Evolutionary conservation across 2,888 invertebrate genomes (phyloP), one percentile per base, ranked within the genome.

Genomic region (Heliconius hortense): DNA sequence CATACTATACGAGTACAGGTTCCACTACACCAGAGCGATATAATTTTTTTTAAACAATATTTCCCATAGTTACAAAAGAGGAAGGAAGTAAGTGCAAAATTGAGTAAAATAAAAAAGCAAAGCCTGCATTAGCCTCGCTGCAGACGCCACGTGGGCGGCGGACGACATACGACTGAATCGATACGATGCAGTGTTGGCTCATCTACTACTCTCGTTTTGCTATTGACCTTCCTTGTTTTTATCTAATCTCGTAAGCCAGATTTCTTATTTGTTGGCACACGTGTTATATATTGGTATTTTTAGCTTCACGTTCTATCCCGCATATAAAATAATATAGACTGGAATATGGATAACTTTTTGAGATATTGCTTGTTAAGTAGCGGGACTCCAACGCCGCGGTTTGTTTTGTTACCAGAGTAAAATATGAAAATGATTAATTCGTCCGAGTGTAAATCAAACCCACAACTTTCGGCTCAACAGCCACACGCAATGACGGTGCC

Each of bases 121-220:
- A 72, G 39, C 64, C 69, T 35, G 60, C 72, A 74, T 24, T 28
- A 43, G 71, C 35, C 71, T 72, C 74, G 39, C 43, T 78, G 79
- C 78, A 78, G 78, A 75, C 76, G 80, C 80, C 78, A 76, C 79
- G 79, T 78, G 80, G 79, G 77, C 79, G 78, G 73, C 43, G 62
- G 63, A 72, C 72, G 59, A 63, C 64, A 73, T 73, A 70, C 68
- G 66, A 75, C 74, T 75, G 76, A 79, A 82, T 82, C 81, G 74
- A 80, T 81, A 79, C 77, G 73, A 78, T 81, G 81, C 82, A 82
- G 79, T 79, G 75, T 70, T 59, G 21, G 48, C 69, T 69, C 71
- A 72, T 72, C 28, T 73, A 53, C 72, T 63, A 53, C 74, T 63
- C 56, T 59, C 13, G 60, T 64, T 74, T 35, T 48, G 39, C 69